Evolutionary conservation across 2,888 invertebrate species (phyloP).

Genomic region (Drosophila ezoana): DNA sequence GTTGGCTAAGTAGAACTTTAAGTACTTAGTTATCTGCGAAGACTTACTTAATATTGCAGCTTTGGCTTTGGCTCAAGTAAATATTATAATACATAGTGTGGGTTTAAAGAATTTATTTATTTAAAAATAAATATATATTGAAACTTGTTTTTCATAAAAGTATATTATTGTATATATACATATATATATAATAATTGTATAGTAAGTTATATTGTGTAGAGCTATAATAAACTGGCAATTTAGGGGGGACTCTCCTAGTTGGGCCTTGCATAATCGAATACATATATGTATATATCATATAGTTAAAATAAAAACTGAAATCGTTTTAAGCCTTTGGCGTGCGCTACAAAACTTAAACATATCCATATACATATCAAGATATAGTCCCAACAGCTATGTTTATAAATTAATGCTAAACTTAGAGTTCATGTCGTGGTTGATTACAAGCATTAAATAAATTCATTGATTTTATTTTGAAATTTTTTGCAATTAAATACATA

Average conservation of each 20-base stretch:
- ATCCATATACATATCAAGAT: conserved; percentile 38
- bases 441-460: conserved; percentile 26
- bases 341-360: conserved; percentile 50
- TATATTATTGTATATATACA: conserved; percentile 13
- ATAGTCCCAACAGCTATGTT: conserved; percentile 33
- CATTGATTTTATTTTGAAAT: conserved; percentile 1
- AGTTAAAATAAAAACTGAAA: conserved; percentile 20
- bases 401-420: conserved; percentile 56
- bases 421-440: conserved; percentile 56
- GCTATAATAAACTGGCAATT: conserved; percentile 50
- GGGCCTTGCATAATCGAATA: conserved; percentile 45
- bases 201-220: conserved; percentile 17
- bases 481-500: conserved; percentile 15
- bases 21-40: conserved; percentile 36
- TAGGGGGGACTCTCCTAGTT: conserved; percentile 46
- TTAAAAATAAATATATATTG: conserved; percentile 68
- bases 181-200: conserved; percentile 24
- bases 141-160: conserved; percentile 28
- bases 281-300: conserved; percentile 38
- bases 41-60: conserved; percentile 64
- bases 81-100: conserved; percentile 68
- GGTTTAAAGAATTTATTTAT: conserved; percentile 65
- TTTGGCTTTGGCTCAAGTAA: conserved; percentile 47
- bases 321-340: conserved; percentile 52
- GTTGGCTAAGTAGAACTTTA: conserved; percentile 14